Conservation (phyloP, 2,888 invertebrate species). For the Neoitamus cyanurus region DNA sequence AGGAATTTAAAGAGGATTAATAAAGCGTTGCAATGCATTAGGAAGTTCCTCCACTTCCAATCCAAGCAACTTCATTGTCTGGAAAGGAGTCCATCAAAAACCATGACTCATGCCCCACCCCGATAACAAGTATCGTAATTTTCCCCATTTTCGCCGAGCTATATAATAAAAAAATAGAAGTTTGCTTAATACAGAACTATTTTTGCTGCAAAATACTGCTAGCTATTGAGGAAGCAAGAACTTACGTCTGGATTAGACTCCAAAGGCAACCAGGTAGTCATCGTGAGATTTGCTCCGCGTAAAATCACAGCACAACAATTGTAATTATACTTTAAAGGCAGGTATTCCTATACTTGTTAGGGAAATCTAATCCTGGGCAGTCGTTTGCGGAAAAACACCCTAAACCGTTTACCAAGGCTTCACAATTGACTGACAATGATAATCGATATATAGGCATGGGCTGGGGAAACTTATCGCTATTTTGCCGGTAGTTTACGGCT, state of each 20-base stretch:
- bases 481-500: not conserved
- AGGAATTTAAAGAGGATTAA: too few species aligned
- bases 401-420: not conserved
- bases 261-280: conserved; percentile 65
- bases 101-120: too few species aligned
- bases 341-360: not conserved
- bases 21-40: too few species aligned
- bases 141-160: too few species aligned
- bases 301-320: not conserved
- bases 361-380: not conserved
- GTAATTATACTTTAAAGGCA: not conserved
- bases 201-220: too few species aligned
- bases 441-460: not conserved
- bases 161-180: not conserved
- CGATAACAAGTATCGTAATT: too few species aligned
- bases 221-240: not conserved
- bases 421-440: not conserved
- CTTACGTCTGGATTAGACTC: conserved; percentile 72
- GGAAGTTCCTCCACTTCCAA: too few species aligned
- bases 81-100: too few species aligned
- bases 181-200: too few species aligned
- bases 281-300: conserved; percentile 48
- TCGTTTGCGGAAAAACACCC: not conserved
- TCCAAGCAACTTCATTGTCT: too few species aligned
- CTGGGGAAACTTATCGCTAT: not conserved